Evolutionary conservation across 2,888 invertebrate species (phyloP).

Genomic region (Tenodera sinensis): DNA sequence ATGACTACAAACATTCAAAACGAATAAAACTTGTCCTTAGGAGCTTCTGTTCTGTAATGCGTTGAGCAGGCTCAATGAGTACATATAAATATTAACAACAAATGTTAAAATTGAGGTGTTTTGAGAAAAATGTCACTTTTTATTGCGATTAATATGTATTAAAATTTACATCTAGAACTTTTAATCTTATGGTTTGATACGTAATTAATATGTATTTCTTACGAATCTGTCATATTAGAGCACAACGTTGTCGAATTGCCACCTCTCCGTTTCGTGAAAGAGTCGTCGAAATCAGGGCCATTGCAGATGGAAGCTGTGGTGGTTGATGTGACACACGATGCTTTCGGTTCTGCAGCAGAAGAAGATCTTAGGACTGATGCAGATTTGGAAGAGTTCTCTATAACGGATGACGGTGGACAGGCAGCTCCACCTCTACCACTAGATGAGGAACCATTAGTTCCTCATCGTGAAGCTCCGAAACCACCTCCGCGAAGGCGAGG

Average conservation of each 20-base stretch:
- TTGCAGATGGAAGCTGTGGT: conserved; percentile 87
- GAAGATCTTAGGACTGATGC: conserved; percentile 78
- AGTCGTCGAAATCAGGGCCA: conserved; percentile 84
- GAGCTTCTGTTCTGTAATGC: too few species aligned
- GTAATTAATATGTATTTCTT: not conserved
- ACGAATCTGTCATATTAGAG: conserved; percentile 47
- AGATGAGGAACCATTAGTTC: conserved; percentile 38
- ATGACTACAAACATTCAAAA: too few species aligned
- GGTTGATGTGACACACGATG: conserved; percentile 83
- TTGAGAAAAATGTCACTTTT: too few species aligned
- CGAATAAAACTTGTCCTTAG: too few species aligned
- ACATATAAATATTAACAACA: too few species aligned
- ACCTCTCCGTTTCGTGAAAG: conserved; percentile 82
- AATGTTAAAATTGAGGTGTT: too few species aligned
- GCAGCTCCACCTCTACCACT: conserved; percentile 54
- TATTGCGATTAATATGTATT: too few species aligned
- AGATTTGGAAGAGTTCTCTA: conserved; percentile 80
- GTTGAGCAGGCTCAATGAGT: too few species aligned
- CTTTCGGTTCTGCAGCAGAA: conserved; percentile 73
- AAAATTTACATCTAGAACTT: too few species aligned
- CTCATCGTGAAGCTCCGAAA: conserved; percentile 47
- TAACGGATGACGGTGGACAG: conserved; percentile 54
- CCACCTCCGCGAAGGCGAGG: conserved; percentile 64
- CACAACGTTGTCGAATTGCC: conserved; percentile 84
- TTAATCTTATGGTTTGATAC: too few species aligned